Evolutionary conservation across 2,113 vertebrate genomes (phyloP).

Genomic region (Alligator sinensis): DNA sequence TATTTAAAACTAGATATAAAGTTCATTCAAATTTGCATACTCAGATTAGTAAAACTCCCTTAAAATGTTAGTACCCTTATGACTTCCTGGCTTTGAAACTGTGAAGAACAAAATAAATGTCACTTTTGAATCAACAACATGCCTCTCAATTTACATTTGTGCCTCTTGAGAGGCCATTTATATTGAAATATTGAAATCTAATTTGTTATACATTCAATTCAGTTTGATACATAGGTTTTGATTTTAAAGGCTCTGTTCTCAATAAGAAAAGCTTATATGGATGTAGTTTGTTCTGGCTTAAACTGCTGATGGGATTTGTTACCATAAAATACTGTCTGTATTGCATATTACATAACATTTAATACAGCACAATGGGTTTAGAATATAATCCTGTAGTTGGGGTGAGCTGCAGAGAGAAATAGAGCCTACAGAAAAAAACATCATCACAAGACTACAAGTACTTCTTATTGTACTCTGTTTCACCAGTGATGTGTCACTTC

Average conservation of each 20-base stretch:
- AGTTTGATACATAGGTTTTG: slow-evolving; percentile 3
- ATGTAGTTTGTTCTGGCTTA: background rate
- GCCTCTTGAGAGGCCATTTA: slow-evolving; percentile 14
- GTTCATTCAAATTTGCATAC: slow-evolving; percentile 32
- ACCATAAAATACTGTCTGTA: background rate
- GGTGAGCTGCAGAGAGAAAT: background rate
- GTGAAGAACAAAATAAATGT: slow-evolving; percentile 56
- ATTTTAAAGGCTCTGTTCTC: background rate
- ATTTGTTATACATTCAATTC: slow-evolving; percentile 31
- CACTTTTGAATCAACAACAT: slow-evolving; percentile 46
- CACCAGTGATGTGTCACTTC: background rate
- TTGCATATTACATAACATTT: background rate
- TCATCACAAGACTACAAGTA: background rate
- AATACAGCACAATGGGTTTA: background rate
- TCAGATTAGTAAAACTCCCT: slow-evolving; percentile 37
- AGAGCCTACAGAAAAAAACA: background rate
- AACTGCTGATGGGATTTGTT: background rate
- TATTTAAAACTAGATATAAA: slow-evolving; percentile 16
- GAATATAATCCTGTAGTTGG: background rate
- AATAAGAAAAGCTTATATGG: background rate
- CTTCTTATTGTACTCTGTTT: background rate
- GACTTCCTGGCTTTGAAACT: slow-evolving; percentile 47
- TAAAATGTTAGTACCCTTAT: slow-evolving; percentile 37
- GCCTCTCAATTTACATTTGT: slow-evolving; percentile 31
- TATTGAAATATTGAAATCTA: slow-evolving; percentile 43